phyloP scores from a whole-genome alignment of 2,797 vertebrate species.

The Leptatherina wallacei region DNA sequence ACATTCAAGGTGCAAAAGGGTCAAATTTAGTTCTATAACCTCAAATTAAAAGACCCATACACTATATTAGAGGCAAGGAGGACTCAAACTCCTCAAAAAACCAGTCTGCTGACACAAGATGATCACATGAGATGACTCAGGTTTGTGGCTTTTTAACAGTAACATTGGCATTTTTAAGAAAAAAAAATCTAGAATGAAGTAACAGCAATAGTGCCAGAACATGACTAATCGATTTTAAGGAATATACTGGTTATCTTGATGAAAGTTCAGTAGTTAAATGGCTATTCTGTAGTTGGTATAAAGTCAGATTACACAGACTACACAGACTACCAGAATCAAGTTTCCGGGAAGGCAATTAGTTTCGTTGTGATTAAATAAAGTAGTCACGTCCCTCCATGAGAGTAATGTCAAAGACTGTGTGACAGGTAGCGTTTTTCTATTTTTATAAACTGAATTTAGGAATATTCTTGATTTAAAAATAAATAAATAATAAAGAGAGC shows the following conservation, averaged over 20 bases:
- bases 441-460: not conserved
- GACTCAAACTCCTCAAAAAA: not conserved
- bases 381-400: not conserved
- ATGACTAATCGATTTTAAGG: slow-evolving; percentile 28
- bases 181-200: slow-evolving; percentile 29
- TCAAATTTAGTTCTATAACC: not conserved
- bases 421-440: not conserved
- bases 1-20: not conserved
- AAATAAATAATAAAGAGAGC: too few relatives aligned
- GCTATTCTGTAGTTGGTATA: not conserved
- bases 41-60: not conserved
- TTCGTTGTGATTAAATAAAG: not conserved
- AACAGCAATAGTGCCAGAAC: slow-evolving; percentile 12
- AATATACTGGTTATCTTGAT: not conserved
- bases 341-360: not conserved
- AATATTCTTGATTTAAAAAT: not conserved
- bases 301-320: not conserved
- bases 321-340: not conserved
- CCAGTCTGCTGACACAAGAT: slow-evolving; percentile 22
- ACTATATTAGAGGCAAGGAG: not conserved
- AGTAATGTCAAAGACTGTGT: not conserved
- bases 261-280: not conserved
- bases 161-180: slow-evolving; percentile 3
- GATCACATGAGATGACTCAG: slow-evolving; percentile 28
- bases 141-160: slow-evolving; percentile 3